A percentile compares a stretch with the other conserved stretches of the same genome.
phyloP scores from a whole-genome alignment of 2,888 invertebrate species.

The Oxystoma pomonae region DNA sequence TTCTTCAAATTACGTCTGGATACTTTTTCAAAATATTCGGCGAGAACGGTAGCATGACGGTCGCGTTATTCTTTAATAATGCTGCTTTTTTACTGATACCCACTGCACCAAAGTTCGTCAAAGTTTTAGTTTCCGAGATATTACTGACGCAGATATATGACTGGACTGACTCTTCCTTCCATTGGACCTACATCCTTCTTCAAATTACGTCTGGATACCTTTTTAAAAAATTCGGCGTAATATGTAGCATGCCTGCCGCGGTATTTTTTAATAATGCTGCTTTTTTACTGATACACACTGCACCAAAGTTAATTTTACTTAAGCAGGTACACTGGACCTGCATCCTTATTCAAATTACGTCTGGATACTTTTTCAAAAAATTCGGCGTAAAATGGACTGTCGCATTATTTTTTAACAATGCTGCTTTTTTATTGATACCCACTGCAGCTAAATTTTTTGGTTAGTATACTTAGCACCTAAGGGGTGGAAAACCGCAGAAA shows the following conservation, averaged over 20 bases:
- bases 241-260: slow-evolving; percentile 11
- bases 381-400: slow-evolving; percentile 16
- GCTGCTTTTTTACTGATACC: slow-evolving; percentile 20
- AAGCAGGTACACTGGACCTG: slow-evolving; percentile 24
- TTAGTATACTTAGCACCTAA: too few relatives aligned
- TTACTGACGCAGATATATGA: slow-evolving; percentile 21
- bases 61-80: slow-evolving; percentile 17
- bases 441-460: too few relatives aligned
- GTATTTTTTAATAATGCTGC: slow-evolving; percentile 18
- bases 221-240: slow-evolving; percentile 20
- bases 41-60: slow-evolving; percentile 11
- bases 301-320: too few relatives aligned
- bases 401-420: slow-evolving; percentile 17
- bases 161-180: slow-evolving; percentile 21
- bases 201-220: slow-evolving; percentile 22
- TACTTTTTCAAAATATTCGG: slow-evolving; percentile 23
- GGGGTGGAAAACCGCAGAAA: too few relatives aligned
- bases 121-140: too few relatives aligned
- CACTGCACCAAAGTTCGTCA: slow-evolving; percentile 13
- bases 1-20: slow-evolving; percentile 21
- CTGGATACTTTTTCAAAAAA: slow-evolving; percentile 22
- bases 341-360: slow-evolving; percentile 20
- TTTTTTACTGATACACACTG: slow-evolving; percentile 18
- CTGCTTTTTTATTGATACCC: slow-evolving; percentile 20
- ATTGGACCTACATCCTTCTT: slow-evolving; percentile 23